Conservation (phyloP, 2,888 invertebrate species). For the Dasypogon diadema region DNA sequence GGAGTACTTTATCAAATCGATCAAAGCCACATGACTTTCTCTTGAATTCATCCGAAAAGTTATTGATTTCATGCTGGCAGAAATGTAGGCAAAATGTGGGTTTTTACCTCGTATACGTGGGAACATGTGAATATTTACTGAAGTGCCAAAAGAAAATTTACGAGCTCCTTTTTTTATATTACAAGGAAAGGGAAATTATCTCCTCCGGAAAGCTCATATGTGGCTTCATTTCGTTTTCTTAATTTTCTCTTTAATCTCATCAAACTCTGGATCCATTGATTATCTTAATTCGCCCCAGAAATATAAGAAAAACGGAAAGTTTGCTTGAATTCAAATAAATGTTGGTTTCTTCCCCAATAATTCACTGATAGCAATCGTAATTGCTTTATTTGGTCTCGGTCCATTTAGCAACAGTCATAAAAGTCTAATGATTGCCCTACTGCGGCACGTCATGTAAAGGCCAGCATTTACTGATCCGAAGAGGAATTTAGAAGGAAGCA, state of each 20-base stretch:
- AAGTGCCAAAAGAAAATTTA: background rate
- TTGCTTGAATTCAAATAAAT: background rate
- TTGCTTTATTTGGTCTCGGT: constrained; percentile 50
- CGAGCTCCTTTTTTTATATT: background rate
- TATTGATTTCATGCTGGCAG: background rate
- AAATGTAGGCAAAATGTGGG: too few relatives aligned
- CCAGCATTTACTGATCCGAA: constrained; percentile 9
- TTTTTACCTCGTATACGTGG: too few relatives aligned
- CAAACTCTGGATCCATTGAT: background rate
- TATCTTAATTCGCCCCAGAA: background rate
- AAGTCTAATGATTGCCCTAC: constrained; percentile 27
- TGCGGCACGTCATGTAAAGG: constrained; percentile 20
- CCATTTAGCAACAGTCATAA: constrained; percentile 47
- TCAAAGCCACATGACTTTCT: background rate
- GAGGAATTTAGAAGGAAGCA: background rate
- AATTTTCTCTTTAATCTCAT: background rate
- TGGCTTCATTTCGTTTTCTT: background rate
- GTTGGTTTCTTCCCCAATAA: background rate
- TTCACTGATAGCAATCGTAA: constrained; percentile 50
- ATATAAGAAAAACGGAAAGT: background rate
- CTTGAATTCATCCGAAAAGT: background rate
- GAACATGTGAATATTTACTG: background rate
- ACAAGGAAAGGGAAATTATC: background rate
- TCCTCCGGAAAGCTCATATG: background rate
- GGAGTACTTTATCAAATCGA: background rate